Evolutionary conservation across 2,888 invertebrate species (phyloP), one percentile per base, ranked within the genome.

Genomic region (Lepetodrilus schrolli): DNA sequence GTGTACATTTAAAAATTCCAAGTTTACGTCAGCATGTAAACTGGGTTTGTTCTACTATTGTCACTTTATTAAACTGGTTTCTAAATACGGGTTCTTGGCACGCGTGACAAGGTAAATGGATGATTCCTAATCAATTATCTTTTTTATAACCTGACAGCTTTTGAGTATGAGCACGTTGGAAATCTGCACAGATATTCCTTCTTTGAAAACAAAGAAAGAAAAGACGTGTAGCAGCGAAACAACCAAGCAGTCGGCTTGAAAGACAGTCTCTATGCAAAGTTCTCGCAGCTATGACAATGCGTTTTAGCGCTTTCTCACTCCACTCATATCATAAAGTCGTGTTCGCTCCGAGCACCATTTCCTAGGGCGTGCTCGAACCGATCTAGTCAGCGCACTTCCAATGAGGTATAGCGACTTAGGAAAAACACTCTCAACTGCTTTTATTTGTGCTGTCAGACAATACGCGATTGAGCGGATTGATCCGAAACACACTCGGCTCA

Each of bases 381-480:
- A 23, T 58, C 58, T 58, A 58, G 58, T 58, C 34, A 58, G 26
- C 34, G 58, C 26, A n/a, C 34, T 23, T 34, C 58, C 30, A 58
- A 58, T 58, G 58, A 58, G 58, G 58, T 26, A 58, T 58, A 34
- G 30, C 23, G 30, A 58, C 30, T n/a, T 13, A 58, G 58, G 13
- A 10, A 58, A 34, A 21, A 30, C 58, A 30, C 58, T 58, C 26
- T 5, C 34, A 30, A 13, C 26, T 30, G 58, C 21, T 51, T 58
- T 30, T 58, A 58, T 58, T 58, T 58, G 58, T 58, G 58, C 34
- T 30, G 17, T 30, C 30, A 58, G 26, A 58, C 58, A 58, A 30
- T 58, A 58, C 34, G 58, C 58, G 58, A 58, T 58, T 26, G 58
- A 58, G 58, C 58, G 58, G 58, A 34, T 34, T 30, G 34, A 58